Percentiles rank a stretch among this genome's conserved stretches.
These are phyloP conservation scores for Galerucella pusilla DNA, from an alignment of 2,888 invertebrate genomes.

Conservation along the genomic window DNA sequence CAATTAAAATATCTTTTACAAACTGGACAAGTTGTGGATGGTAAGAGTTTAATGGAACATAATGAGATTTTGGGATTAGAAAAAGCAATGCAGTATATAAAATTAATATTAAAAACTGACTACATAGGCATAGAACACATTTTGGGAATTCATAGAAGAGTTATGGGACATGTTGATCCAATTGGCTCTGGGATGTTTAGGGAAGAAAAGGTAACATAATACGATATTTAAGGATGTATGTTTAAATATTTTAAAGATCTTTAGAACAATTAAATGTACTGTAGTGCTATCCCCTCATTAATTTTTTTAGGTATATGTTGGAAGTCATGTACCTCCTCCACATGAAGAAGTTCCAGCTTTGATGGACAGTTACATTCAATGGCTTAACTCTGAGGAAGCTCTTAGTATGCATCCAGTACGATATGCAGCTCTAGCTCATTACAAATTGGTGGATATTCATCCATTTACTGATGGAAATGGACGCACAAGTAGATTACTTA, in stretches of 20 bases:
- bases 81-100: slow-evolving; percentile 93
- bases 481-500: slow-evolving; percentile 91
- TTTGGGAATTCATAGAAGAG: slow-evolving; percentile 90
- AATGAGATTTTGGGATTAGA: slow-evolving; percentile 96
- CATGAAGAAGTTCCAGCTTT: slow-evolving; percentile 83
- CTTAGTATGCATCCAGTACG: slow-evolving; percentile 71
- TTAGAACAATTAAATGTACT: background rate
- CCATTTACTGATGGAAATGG: slow-evolving; percentile 98
- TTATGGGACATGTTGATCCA: slow-evolving; percentile 95
- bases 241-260: too few species aligned
- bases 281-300: background rate
- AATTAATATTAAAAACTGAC: slow-evolving; percentile 81
- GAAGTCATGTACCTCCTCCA: slow-evolving; percentile 92
- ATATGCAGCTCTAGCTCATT: slow-evolving; percentile 95
- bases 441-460: slow-evolving; percentile 96
- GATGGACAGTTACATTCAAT: slow-evolving; percentile 90
- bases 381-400: slow-evolving; percentile 92
- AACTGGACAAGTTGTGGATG: slow-evolving; percentile 85
- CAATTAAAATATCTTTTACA: slow-evolving; percentile 93
- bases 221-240: background rate
- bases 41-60: slow-evolving; percentile 95
- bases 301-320: slow-evolving; percentile 80
- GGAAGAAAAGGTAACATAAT: slow-evolving; percentile 72
- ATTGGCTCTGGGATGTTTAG: slow-evolving; percentile 90
- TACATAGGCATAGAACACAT: slow-evolving; percentile 87